These are phyloP conservation scores for Sacculina carcini DNA, from an alignment of 2,888 invertebrate genomes.

Conservation along the genomic window DNA sequence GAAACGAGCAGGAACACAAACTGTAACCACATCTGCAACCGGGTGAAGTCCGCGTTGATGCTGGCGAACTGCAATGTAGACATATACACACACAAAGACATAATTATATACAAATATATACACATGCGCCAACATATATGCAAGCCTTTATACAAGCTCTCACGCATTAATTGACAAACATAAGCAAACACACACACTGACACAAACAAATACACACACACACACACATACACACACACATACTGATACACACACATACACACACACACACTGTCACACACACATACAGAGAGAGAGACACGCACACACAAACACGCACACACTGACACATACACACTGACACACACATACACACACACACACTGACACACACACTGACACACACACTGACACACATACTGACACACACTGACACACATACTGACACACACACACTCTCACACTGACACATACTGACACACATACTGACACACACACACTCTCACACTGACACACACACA, in stretches of 20 bases:
- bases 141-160: not conserved
- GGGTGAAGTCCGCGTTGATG: slow-evolving; percentile 83
- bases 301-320: too few species aligned
- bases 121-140: not conserved
- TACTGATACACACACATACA: too few species aligned
- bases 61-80: slow-evolving; percentile 27
- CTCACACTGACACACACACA: not conserved
- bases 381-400: too few species aligned
- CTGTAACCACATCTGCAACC: slow-evolving; percentile 90
- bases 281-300: too few species aligned
- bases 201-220: too few species aligned
- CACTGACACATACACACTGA: too few species aligned
- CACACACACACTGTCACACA: too few species aligned
- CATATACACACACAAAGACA: not conserved
- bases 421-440: too few species aligned
- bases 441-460: too few species aligned
- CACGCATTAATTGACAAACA: not conserved
- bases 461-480: not conserved
- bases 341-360: not conserved
- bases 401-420: too few species aligned
- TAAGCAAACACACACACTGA: not conserved
- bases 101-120: not conserved
- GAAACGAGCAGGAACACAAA: slow-evolving; percentile 70
- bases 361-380: not conserved
- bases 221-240: too few species aligned